Conservation (phyloP, 2,797 vertebrate genomes). For the Myoxocephalus aenaeus region DNA sequence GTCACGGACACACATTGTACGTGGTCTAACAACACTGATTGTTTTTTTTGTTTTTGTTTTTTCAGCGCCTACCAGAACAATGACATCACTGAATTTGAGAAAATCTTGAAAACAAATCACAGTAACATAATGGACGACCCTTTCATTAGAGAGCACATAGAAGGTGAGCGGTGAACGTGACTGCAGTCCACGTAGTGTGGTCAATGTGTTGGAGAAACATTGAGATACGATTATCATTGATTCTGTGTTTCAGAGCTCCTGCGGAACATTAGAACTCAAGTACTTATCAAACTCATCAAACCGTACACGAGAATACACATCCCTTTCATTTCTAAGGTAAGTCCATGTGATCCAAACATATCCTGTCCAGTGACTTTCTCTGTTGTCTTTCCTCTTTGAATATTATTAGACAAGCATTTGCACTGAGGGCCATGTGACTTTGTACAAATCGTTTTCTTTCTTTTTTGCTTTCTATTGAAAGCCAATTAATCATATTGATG, state of each 20-base stretch:
- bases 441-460: neutral
- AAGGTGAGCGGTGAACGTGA: conserved; percentile 86
- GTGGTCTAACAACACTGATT: conserved; percentile 45
- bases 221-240: conserved; percentile 12
- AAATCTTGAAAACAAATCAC: conserved; percentile 99
- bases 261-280: conserved; percentile 99
- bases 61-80: conserved; percentile 99
- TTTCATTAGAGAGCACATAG: conserved; percentile 99
- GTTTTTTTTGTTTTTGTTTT: conserved; percentile 63
- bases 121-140: conserved; percentile 99
- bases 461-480: neutral
- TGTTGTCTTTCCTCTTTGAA: neutral
- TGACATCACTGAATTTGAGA: conserved; percentile 99
- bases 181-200: conserved; percentile 19
- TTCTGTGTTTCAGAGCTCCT: conserved; percentile 92
- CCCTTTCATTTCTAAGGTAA: conserved; percentile 99
- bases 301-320: conserved; percentile 99
- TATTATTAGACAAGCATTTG: neutral
- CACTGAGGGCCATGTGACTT: neutral
- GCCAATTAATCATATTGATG: neutral
- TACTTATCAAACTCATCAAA: conserved; percentile 99
- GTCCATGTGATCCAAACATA: neutral
- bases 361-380: neutral
- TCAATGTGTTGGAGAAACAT: conserved; percentile 1
- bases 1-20: conserved; percentile 62